Conservation (phyloP, 1,140 invertebrate genomes). For the Neuroterus valhalla region DNA sequence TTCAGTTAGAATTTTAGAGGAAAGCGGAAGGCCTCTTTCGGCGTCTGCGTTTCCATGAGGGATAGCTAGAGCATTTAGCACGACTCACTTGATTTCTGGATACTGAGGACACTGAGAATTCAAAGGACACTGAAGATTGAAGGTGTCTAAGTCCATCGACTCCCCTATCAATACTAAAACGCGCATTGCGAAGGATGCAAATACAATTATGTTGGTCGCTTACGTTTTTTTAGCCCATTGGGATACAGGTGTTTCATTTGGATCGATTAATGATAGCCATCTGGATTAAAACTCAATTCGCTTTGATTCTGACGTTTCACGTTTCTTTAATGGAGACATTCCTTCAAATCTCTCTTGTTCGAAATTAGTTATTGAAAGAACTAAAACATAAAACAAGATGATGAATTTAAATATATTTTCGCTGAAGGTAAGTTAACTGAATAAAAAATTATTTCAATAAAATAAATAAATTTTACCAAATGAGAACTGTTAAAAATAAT, state of each 20-base stretch:
- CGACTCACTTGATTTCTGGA: slow-evolving; percentile 32
- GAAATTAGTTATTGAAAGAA: no score
- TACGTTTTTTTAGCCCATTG: not conserved
- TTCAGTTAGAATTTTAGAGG: no score
- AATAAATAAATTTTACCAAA: no score
- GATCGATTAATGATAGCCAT: not conserved
- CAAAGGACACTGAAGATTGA: slow-evolving; percentile 33
- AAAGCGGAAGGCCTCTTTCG: slow-evolving; percentile 40
- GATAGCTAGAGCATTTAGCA: slow-evolving; percentile 35
- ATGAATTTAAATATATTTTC: no score
- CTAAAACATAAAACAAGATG: no score
- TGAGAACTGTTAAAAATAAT: no score
- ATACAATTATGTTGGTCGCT: not conserved
- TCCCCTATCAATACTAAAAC: not conserved
- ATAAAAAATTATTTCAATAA: no score
- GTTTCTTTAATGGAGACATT: no score
- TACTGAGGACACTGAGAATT: slow-evolving; percentile 36
- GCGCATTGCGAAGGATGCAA: not conserved
- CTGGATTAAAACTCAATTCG: not conserved
- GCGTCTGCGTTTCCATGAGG: slow-evolving; percentile 41
- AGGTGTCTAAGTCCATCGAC: slow-evolving; percentile 33
- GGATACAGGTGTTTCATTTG: no score
- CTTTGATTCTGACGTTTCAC: no score
- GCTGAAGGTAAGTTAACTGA: no score
- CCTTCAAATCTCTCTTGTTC: no score